Evolutionary conservation across 2,888 invertebrate genomes (phyloP), one percentile per base, ranked within the genome.

Genomic region (Rhaphigaster nebulosa): DNA sequence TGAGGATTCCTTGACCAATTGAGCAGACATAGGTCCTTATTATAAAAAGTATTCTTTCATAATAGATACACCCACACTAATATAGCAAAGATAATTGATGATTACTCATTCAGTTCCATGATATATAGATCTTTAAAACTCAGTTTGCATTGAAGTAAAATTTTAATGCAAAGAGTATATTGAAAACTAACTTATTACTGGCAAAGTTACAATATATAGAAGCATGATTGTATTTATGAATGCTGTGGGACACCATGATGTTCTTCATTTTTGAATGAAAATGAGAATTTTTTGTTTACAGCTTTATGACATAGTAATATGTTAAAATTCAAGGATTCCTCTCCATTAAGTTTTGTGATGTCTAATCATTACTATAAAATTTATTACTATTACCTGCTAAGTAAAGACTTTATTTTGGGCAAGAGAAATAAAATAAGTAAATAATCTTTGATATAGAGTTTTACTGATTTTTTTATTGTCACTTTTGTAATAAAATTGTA

Each of bases 1-100:
- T 45, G 84, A 50, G 18, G 45, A 84, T 84, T 84, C 84, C 45
- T 84, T 84, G 84, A 84, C 84, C 84, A 84, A 84, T 84, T 84
- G 84, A 84, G 84, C 45, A 38, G 45, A 84, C 84, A 34, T 76
- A 76, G 70, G 70, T 76, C 70, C 70, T 76, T 84, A 84, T 84
- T 84, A 50, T 84, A 84, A 84, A 84, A 84, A 84, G 6, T n/a
- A 84, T 50, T 84, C 84, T 84, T 84, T 84, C 84, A 50, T 84
- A 50, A 45, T 50, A 76, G 34, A 5, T 84, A 84, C 84, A 50
- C 84, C 84, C 84, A 84, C 84, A 50, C 38, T 84, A 84, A 84
- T 84, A 84, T 45, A 45, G 45, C 84, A 45, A 76, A 76, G 70
- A 76, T 76, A 76, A 76, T 76, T 76, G 70, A 76, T 38, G 70